Evolutionary conservation across 2,797 vertebrate genomes (phyloP).

Genomic region (Megaceryle alcyon): DNA sequence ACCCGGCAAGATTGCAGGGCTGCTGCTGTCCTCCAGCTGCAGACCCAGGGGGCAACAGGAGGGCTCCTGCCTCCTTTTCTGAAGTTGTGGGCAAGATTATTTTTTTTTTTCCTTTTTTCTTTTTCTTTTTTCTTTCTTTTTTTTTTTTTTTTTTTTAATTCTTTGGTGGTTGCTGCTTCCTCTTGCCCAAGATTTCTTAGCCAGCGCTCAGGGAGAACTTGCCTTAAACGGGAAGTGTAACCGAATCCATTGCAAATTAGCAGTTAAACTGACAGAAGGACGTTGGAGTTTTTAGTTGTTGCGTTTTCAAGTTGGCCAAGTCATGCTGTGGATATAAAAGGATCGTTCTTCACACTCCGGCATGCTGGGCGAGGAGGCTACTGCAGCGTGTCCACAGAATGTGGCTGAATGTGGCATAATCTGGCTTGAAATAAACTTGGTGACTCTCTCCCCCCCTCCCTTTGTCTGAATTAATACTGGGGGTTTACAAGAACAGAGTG

Average conservation of each 20-base stretch:
- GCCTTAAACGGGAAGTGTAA: constrained; percentile 67
- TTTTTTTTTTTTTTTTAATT: background rate
- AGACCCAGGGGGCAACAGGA: background rate
- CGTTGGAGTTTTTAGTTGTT: constrained; percentile 53
- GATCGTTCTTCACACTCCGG: constrained; percentile 42
- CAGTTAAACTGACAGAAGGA: constrained; percentile 73
- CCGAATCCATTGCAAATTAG: constrained; percentile 64
- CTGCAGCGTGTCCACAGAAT: background rate
- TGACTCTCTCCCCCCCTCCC: background rate
- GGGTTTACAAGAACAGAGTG: background rate
- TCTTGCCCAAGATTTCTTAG: constrained; percentile 68
- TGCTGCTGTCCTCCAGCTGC: background rate
- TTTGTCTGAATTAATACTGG: background rate
- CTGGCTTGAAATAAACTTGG: constrained; percentile 17
- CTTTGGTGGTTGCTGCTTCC: constrained; percentile 58
- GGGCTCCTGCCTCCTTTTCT: background rate
- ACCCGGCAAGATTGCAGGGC: background rate
- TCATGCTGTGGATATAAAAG: constrained; percentile 54
- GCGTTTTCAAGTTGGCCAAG: constrained; percentile 25
- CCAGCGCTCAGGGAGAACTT: constrained; percentile 16
- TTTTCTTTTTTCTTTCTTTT: background rate
- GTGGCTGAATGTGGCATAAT: background rate
- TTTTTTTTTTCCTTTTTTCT: no score
- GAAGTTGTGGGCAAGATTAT: background rate
- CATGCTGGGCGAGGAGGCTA: constrained; percentile 28